A percentile compares a stretch with the other conserved stretches of the same genome.
Evolutionary conservation across 2,888 invertebrate genomes (phyloP).

Genomic region (Calameuta filiformis): DNA sequence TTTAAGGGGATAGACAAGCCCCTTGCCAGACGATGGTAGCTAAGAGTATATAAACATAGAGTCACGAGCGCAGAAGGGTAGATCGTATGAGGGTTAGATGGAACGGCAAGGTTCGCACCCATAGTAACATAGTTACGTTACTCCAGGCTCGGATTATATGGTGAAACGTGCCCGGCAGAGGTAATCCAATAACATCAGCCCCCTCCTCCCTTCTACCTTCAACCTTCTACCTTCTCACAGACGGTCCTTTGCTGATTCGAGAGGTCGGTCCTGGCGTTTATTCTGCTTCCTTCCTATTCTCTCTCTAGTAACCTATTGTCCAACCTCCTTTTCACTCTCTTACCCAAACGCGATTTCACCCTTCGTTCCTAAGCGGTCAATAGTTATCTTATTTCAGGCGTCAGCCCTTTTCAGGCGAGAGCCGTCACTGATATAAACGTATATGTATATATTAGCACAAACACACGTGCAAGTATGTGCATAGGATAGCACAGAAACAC

Average conservation of each 20-base stretch:
- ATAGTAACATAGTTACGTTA: slow-evolving; percentile 1
- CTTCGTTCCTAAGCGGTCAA: background rate
- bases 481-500: background rate
- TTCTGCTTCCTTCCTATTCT: background rate
- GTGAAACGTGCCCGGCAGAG: slow-evolving; percentile 33
- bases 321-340: background rate
- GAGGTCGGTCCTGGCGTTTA: background rate
- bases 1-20: background rate
- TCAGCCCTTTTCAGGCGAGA: background rate
- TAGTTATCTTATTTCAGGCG: background rate
- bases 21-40: background rate
- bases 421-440: background rate
- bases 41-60: background rate
- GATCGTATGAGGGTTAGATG: background rate
- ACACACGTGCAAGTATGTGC: background rate
- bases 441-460: background rate
- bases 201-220: background rate
- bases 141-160: slow-evolving; percentile 37
- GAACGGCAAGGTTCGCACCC: background rate
- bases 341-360: background rate
- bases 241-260: background rate
- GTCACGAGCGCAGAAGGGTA: background rate
- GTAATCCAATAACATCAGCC: slow-evolving; percentile 42
- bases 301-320: background rate
- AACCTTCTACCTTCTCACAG: background rate